These are phyloP conservation scores for Dryobota labecula DNA, from an alignment of 2,888 invertebrate genomes.

Conservation along the genomic window DNA sequence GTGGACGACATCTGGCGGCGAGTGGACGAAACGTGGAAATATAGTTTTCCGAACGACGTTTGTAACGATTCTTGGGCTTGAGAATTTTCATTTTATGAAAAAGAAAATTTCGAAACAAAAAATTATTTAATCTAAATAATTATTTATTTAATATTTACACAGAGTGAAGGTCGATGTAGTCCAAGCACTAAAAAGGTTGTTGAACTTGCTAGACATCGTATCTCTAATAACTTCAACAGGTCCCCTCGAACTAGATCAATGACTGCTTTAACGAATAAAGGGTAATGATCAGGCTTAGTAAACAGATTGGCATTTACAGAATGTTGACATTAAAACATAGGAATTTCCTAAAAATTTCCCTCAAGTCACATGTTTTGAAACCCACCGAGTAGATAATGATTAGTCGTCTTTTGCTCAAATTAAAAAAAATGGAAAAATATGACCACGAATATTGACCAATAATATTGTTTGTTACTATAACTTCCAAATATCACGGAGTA, in stretches of 20 bases:
- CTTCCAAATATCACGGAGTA: background rate
- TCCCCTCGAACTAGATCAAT: slow-evolving; percentile 28
- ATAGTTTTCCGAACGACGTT: slow-evolving; percentile 62
- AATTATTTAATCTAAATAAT: background rate
- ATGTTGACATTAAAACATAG: background rate
- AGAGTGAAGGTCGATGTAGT: slow-evolving; percentile 17
- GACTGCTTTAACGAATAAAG: slow-evolving; percentile 33
- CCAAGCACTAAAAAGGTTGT: slow-evolving; percentile 37
- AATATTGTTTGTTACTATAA: background rate
- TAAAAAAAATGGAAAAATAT: background rate
- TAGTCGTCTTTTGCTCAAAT: background rate
- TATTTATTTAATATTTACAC: background rate
- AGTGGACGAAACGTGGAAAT: slow-evolving; percentile 78
- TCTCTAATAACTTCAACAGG: slow-evolving; percentile 15
- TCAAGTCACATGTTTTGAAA: background rate
- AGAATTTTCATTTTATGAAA: slow-evolving; percentile 15
- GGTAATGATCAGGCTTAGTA: slow-evolving; percentile 10
- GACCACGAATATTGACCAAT: background rate
- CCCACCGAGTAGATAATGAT: background rate
- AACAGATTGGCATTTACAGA: slow-evolving; percentile 1
- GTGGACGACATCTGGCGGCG: slow-evolving; percentile 82
- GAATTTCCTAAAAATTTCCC: background rate
- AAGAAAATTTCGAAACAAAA: background rate
- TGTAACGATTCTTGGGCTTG: background rate
- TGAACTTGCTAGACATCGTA: slow-evolving; percentile 37